Conservation (phyloP, 2,113 vertebrate genomes). For the Cyprinus carpio region DNA sequence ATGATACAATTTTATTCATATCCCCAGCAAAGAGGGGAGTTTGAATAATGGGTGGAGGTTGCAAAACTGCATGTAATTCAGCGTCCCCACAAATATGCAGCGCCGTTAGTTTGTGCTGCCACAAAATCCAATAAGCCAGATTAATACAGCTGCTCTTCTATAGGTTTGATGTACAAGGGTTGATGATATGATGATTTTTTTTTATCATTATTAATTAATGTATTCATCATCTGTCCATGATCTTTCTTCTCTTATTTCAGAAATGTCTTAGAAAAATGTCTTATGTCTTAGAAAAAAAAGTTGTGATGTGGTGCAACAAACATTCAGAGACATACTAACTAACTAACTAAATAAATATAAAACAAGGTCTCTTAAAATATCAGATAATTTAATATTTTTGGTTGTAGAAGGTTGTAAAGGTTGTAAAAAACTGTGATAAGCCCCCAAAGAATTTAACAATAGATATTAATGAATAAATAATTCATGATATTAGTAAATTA, state of each 20-base stretch:
- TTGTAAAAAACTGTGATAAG: neutral
- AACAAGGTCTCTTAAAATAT: neutral
- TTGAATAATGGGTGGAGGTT: neutral
- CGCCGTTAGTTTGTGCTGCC: neutral
- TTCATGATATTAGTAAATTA: no score
- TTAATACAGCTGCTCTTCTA: neutral
- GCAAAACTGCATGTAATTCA: neutral
- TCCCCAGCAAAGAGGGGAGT: neutral
- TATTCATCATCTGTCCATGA: no score
- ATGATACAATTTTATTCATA: neutral
- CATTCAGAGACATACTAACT: neutral
- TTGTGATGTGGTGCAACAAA: neutral
- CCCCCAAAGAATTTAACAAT: no score
- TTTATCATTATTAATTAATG: no score
- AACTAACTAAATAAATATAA: neutral
- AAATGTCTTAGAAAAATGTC: no score
- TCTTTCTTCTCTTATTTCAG: no score
- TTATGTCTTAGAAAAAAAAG: neutral
- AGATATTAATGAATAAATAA: no score
- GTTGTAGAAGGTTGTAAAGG: no score
- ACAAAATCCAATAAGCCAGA: neutral
- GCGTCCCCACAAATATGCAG: neutral
- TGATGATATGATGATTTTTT: no score
- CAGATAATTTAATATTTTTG: no score
- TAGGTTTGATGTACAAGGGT: neutral